Evolutionary conservation across 1,140 invertebrate species (phyloP).

Genomic region (Brachionus plicatilis): DNA sequence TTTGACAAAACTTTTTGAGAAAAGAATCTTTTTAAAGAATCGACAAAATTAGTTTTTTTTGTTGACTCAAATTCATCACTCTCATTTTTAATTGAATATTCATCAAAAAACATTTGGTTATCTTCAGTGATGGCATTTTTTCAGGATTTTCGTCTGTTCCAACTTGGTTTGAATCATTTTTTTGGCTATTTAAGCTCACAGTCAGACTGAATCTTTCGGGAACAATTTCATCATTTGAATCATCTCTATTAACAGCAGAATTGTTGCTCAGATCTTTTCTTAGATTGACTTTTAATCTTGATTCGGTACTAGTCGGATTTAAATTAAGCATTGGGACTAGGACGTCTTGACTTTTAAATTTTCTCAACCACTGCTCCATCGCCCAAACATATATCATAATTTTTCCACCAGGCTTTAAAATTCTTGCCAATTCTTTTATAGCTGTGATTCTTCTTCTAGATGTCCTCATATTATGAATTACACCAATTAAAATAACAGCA

Average conservation of each 20-base stretch:
- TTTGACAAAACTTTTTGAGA: not conserved
- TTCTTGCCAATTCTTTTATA: conserved; percentile 73
- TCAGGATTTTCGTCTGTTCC: not conserved
- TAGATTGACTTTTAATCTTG: not conserved
- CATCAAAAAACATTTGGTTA: not conserved
- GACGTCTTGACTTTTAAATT: conserved; percentile 84
- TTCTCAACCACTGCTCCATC: conserved; percentile 83
- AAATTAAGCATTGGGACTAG: conserved; percentile 81
- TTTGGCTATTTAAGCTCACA: not conserved
- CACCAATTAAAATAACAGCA: conserved; percentile 84
- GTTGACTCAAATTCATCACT: not conserved
- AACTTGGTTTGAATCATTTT: not conserved
- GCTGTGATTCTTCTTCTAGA: conserved; percentile 76
- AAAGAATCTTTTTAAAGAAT: not conserved
- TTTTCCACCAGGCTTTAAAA: conserved; percentile 78
- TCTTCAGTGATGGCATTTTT: not conserved
- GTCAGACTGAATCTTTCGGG: not conserved
- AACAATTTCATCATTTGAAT: conserved; percentile 41
- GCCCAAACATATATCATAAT: conserved; percentile 94
- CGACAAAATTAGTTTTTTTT: conserved; percentile 8
- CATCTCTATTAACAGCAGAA: conserved; percentile 40
- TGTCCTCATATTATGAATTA: conserved; percentile 91
- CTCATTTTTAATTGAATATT: not conserved
- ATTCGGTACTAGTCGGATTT: not conserved
- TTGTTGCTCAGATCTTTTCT: conserved; percentile 37